A percentile compares a stretch with the other conserved stretches of the same genome.
These are phyloP conservation scores for Apeltes quadracus DNA, from an alignment of 2,113 vertebrate genomes.

Conservation along the genomic window DNA sequence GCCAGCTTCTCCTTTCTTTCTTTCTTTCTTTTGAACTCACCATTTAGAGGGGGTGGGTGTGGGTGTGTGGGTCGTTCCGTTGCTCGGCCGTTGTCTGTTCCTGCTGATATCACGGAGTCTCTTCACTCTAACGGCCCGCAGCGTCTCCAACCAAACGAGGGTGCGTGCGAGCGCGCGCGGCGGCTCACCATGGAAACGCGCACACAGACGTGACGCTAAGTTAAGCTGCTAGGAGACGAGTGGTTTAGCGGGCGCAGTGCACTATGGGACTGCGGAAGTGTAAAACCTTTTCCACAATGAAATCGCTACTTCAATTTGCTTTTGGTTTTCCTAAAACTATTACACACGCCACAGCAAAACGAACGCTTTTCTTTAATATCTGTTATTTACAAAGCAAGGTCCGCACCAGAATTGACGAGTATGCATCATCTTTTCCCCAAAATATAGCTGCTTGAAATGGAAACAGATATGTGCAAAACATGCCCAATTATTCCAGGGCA, in stretches of 20 bases:
- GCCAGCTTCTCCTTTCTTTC: background rate
- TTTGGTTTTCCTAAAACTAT: too few species aligned
- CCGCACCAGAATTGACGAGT: background rate
- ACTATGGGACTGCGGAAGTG: conserved; percentile 9
- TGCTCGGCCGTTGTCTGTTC: conserved; percentile 33
- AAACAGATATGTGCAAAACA: background rate
- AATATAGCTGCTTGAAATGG: background rate
- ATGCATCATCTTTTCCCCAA: background rate
- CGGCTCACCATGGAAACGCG: conserved; percentile 74
- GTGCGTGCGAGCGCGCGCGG: conserved; percentile 22
- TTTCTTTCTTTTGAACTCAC: conserved; percentile 65
- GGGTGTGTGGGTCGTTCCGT: background rate
- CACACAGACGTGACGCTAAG: conserved; percentile 51
- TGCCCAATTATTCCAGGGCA: background rate
- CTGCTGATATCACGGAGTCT: conserved; percentile 41
- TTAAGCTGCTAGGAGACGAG: conserved; percentile 15
- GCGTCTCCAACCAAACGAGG: too few species aligned
- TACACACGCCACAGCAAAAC: too few species aligned
- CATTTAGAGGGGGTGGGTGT: conserved; percentile 11
- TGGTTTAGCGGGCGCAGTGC: conserved; percentile 33
- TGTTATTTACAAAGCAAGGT: background rate
- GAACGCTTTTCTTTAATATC: too few species aligned
- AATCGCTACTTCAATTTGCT: background rate
- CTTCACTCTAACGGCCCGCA: conserved; percentile 23
- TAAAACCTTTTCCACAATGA: background rate